phyloP scores from a whole-genome alignment of 37 sponge, comb jelly and placozoan genomes.

The Hexactinellida sp. region DNA sequence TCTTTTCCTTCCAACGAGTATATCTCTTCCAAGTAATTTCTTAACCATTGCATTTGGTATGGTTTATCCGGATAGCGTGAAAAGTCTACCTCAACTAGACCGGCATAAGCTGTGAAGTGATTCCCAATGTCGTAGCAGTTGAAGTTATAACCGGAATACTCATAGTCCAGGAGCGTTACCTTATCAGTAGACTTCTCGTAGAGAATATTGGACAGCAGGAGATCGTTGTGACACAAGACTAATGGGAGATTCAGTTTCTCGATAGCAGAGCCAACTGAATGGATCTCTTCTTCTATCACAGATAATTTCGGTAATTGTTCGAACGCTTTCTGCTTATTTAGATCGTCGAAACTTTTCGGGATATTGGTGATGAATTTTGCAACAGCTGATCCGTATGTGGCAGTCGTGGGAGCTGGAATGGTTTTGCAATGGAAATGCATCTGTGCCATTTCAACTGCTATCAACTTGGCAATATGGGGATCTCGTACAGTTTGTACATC shows the following conservation, averaged over 20 bases:
- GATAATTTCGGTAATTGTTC: not conserved
- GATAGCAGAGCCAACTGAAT: not conserved
- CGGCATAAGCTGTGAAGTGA: conserved; percentile 36
- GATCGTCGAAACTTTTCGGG: not conserved
- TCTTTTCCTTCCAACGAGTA: not conserved
- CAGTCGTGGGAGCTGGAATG: not conserved
- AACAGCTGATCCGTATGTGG: not conserved
- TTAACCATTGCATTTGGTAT: conserved; percentile 25
- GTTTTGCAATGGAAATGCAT: conserved; percentile 18
- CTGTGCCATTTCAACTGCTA: conserved; percentile 21
- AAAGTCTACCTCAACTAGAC: conserved; percentile 25
- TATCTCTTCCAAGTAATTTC: conserved; percentile 20
- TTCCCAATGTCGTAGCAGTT: conserved; percentile 28
- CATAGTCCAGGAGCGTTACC: conserved; percentile 27
- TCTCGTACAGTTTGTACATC: conserved; percentile 18
- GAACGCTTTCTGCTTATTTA: not conserved
- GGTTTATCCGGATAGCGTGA: conserved; percentile 22
- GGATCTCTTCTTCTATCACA: not conserved
- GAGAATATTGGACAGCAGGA: conserved; percentile 19
- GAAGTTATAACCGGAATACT: conserved; percentile 28
- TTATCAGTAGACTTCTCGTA: conserved; percentile 13
- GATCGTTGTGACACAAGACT: conserved; percentile 35
- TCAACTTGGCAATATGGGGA: conserved; percentile 19
- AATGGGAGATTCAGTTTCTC: conserved; percentile 7
- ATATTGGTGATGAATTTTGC: not conserved